phyloP scores from a whole-genome alignment of 2,113 vertebrate genomes.

The Alosa alosa region DNA sequence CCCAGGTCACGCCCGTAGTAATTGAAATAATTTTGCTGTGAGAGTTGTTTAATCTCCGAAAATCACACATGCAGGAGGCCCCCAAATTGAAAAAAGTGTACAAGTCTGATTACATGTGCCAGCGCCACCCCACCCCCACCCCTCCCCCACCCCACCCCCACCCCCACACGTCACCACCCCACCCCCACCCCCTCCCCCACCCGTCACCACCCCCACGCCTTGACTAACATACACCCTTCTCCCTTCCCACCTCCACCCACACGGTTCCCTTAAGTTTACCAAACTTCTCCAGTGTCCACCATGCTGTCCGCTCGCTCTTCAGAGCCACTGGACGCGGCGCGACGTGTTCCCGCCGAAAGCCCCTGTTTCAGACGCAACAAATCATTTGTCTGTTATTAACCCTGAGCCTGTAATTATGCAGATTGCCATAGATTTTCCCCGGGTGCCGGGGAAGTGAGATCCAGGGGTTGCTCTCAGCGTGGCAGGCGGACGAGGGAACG shows the following conservation, averaged over 20 bases:
- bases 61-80: constrained; percentile 86
- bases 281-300: not conserved
- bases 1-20: constrained; percentile 87
- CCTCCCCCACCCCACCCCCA: too few relatives aligned
- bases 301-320: not conserved
- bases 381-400: constrained; percentile 99
- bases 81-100: constrained; percentile 77
- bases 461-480: constrained; percentile 87
- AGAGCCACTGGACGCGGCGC: constrained; percentile 59
- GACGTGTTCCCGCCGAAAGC: constrained; percentile 76
- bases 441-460: constrained; percentile 88
- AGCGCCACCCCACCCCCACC: constrained; percentile 44
- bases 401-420: constrained; percentile 99
- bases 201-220: not conserved
- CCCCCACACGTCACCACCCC: constrained; percentile 31
- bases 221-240: not conserved
- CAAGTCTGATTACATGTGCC: constrained; percentile 63
- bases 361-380: constrained; percentile 94
- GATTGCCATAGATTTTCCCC: constrained; percentile 99
- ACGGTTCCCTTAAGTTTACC: not conserved
- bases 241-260: not conserved
- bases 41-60: constrained; percentile 95
- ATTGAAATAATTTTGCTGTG: constrained; percentile 96
- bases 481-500: constrained; percentile 90
- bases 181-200: not conserved